Base-by-base conservation (phyloP, 2,888 invertebrate species). In the Anoncus sp. region DNA sequence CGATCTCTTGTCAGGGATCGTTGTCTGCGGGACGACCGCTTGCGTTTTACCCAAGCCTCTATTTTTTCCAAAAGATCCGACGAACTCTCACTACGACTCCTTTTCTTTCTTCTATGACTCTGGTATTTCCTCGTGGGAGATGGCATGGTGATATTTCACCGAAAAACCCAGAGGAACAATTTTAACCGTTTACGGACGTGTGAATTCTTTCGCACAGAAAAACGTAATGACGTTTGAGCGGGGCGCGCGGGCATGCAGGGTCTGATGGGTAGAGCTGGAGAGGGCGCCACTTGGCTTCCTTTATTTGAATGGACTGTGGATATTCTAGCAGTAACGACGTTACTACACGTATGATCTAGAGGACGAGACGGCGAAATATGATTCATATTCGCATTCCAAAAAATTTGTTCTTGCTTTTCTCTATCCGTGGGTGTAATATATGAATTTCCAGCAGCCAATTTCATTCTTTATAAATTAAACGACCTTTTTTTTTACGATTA, bases 261-360 rank as follows among this genome's bases (percentile, higher is more conserved):
- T 16, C 43, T 43, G 16, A 14, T 43, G n/a, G 6, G n/a, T 3
- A 6, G 1, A 43, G 14, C 43, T 14, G 1, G 16, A 16, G 14
- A 43, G 43, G 16, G 43, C 5, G 43, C n/a, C 43, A 43, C 43
- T 14, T 16, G 43, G 6, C 43, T 62, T 27, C 16, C 14, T 22
- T 12, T 10, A 7, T 22, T 62, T 31, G 47, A 62, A 31, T 18
- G 43, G 43, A 43, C 43, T 43, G 43, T 43, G 1, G 16, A 43
- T 43, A 43, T 43, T 43, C 43, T 43, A 43, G 43, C n/a, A 43
- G 43, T 27, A 53, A 6, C n/a, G n/a, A n/a, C n/a, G n/a, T n/a
- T n/a, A n/a, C n/a, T n/a, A n/a, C n/a, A n/a, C n/a, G n/a, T n/a
- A n/a, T n/a, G n/a, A n/a, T n/a, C n/a, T n/a, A n/a, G n/a, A n/a